Evolutionary conservation across 2,888 invertebrate genomes (phyloP), one percentile per base, ranked within the genome.

Genomic region (Catocala sponsa): DNA sequence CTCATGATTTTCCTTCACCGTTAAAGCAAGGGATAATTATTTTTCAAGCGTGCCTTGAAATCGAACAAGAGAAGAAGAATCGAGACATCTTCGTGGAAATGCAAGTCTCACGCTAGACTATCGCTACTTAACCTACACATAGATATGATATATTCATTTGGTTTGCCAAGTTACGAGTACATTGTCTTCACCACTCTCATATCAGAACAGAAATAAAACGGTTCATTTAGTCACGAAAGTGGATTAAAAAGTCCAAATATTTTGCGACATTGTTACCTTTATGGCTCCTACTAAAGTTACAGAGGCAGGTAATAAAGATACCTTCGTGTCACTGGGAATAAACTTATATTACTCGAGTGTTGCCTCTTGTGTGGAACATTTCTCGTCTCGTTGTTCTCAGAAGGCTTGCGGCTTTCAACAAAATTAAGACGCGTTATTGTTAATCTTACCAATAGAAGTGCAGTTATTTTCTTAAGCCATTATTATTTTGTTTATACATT

Each of bases 271-370:
- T 65, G 67, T 70, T 67, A 75, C 72, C 67, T 74, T 74, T 72
- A 74, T 59, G 72, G 63, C 67, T 75, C 56, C 54, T 63, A 50
- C 51, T 50, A 56, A 66, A 72, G 70, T 75, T 64, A 63, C 55
- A 50, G 43, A 67, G 61, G 55, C 52, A 63, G 70, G 72, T 70
- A 67, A 70, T 72, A 75, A 75, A 74, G 67, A 70, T 52, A 57
- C 67, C 62, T 66, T 55, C 59, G 63, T 67, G 70, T 67, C 70
- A 70, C 70, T 61, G 70, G 59, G 54, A 60, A 67, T 75, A 70
- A 67, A 75, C 72, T 74, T 70, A 67, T 72, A 72, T 75, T 52
- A 65, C 64, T 51, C 33, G 61, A 72, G 64, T 72, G 72, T 74
- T 64, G 62, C 55, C 63, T 72, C 62, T 61, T 75, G 67, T 65